Base-by-base conservation (phyloP, 2,888 invertebrate genomes). In the Melieria omissa region DNA sequence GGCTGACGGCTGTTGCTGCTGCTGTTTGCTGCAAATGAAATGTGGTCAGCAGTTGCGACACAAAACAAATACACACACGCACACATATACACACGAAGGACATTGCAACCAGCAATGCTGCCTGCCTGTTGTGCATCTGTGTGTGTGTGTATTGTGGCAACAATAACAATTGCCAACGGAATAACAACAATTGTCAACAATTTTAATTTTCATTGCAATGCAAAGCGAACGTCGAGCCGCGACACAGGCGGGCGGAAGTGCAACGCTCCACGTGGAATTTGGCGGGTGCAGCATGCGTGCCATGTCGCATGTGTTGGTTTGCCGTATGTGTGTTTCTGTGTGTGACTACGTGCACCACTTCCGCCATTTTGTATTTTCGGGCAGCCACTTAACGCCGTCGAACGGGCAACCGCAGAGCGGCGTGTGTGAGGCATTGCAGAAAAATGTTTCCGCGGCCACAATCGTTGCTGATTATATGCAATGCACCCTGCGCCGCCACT, bases 161-260 rank as follows among this genome's bases (percentile, higher is more conserved):
- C 9, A 65, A 69, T 71, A 68, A 73, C 74, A 73, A 78, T 73
- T 74, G 74, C 74, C 67, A 73, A 67, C 42, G 65, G 72, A 78
- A 75, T 75, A 74, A 75, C 54, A 42, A 74, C 49, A 67, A 61
- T 64, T 68, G 58, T 58, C 68, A 69, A 47, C 46, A 62, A 64
- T 72, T 72, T 68, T 9, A 68, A 64, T 55, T 70, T 65, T 65
- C 60, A 47, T 44, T 52, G n/a, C 49, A 47, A 41, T 29, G 55
- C 29, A 45, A 57, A 41, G 54, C 16, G 16, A 47, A 46, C 4
- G 12, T 5, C 8, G 14, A 52, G 14, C 52, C 52, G 14, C 9
- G n/a, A 8, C 6, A 12, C 12, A 6, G 5, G 14, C 5, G 8
- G 4, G 52, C 49, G 14, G 14, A 52, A 52, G 14, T n/a, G 14